These are phyloP conservation scores for Drosophila jambulina DNA, from an alignment of 1,140 invertebrate species.

Conservation along the genomic window DNA sequence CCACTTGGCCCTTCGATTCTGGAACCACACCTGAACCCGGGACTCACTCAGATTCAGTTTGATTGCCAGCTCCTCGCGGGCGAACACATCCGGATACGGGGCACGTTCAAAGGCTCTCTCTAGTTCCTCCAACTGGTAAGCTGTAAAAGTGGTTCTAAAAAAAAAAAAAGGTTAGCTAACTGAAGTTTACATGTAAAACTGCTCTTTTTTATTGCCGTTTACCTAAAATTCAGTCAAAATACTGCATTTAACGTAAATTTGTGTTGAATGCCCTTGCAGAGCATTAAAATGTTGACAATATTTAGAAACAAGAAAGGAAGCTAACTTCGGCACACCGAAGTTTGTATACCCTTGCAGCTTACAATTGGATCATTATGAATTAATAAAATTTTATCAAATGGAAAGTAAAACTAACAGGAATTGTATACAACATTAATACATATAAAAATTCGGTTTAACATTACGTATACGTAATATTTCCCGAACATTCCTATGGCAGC, in stretches of 20 bases:
- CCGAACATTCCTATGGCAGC: too few relatives aligned
- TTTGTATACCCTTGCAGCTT: too few relatives aligned
- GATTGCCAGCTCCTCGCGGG: constrained; percentile 95
- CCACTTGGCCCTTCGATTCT: constrained; percentile 99
- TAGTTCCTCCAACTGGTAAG: constrained; percentile 97
- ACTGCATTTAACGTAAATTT: neutral
- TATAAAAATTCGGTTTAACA: too few relatives aligned
- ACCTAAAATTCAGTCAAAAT: neutral
- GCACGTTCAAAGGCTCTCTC: constrained; percentile 97
- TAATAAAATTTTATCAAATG: too few relatives aligned
- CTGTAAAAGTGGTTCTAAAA: constrained; percentile 97
- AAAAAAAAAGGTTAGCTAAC: constrained; percentile 3
- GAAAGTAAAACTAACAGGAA: too few relatives aligned
- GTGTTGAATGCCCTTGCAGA: neutral
- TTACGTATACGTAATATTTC: too few relatives aligned
- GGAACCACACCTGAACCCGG: constrained; percentile 92
- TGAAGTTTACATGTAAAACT: too few relatives aligned
- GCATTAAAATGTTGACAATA: neutral
- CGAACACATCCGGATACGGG: constrained; percentile 98
- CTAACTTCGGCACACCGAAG: too few relatives aligned
- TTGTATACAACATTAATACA: too few relatives aligned
- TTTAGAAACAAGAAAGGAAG: too few relatives aligned
- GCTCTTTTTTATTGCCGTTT: neutral
- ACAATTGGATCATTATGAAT: too few relatives aligned
- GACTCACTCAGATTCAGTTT: constrained; percentile 96